Percentiles rank a stretch among this genome's conserved stretches.
These are phyloP conservation scores for Pogonomyrmex californicus DNA, from an alignment of 1,140 invertebrate species.

Conservation along the genomic window DNA sequence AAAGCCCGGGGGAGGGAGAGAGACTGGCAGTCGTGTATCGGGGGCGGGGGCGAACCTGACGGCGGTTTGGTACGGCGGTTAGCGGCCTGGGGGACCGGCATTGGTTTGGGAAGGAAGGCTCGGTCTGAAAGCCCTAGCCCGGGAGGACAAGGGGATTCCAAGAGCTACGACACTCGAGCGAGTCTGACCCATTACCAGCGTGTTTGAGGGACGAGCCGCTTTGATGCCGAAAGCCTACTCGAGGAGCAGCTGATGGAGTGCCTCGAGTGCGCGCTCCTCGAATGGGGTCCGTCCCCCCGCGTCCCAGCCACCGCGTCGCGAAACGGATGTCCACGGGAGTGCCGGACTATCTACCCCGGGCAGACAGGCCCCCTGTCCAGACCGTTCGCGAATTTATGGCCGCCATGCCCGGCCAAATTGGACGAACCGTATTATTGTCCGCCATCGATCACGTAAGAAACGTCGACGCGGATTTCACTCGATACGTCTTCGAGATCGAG, in stretches of 20 bases:
- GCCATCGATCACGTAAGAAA: constrained; percentile 68
- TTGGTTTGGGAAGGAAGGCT: constrained; percentile 52
- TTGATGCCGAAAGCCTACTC: constrained; percentile 79
- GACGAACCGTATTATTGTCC: constrained; percentile 60
- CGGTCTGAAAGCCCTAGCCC: constrained; percentile 70
- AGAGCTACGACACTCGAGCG: constrained; percentile 73
- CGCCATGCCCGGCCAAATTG: constrained; percentile 49
- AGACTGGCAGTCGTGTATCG: background rate
- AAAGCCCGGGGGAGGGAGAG: constrained; percentile 6
- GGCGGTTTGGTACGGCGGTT: constrained; percentile 44
- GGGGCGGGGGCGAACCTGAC: background rate
- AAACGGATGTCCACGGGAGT: constrained; percentile 68
- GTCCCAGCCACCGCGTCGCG: constrained; percentile 16
- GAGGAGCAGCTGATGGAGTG: constrained; percentile 78
- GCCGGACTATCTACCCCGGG: constrained; percentile 10
- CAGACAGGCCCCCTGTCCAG: constrained; percentile 56
- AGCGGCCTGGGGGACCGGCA: background rate
- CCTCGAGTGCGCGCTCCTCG: constrained; percentile 72
- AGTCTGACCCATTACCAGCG: constrained; percentile 77
- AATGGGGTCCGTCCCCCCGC: constrained; percentile 66
- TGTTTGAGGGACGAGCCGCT: constrained; percentile 78
- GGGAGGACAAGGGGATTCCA: constrained; percentile 75
- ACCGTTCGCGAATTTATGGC: constrained; percentile 72
- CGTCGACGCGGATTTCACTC: constrained; percentile 35
- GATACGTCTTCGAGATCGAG: background rate